Evolutionary conservation across 2,888 invertebrate genomes (phyloP), one percentile per base, ranked within the genome.

Genomic region (Perizoma flavofasciatum): DNA sequence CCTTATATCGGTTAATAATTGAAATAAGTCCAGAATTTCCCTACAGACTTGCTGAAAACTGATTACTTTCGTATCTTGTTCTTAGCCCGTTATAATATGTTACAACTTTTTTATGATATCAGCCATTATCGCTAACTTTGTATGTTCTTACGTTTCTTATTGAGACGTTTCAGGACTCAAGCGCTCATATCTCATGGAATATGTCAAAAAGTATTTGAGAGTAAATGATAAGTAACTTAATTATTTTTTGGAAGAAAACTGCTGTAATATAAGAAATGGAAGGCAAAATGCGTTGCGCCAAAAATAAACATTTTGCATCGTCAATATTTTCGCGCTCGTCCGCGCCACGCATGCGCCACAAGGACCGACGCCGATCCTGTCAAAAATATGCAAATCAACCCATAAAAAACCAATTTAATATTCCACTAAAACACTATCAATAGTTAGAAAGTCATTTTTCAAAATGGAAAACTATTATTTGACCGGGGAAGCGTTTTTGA

Each of bases 341-440:
- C 63, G 59, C 55, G 41, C 39, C 75, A 80, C 88, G 90, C 91
- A 91, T 90, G 91, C 91, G 89, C 74, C 63, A 63, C 67, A 67
- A 67, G 67, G 68, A 64, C 65, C 74, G 70, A 70, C 76, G 73
- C 80, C 70, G 71, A 73, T 77, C 73, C 86, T 88, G 91, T 90
- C 91, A 90, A 85, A 89, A 89, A 88, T 92, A 92, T 92, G 91
- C 89, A 89, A 92, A 92, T 92, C 88, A 85, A 83, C 85, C 85
- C 78, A 89, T 88, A 88, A 89, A 89, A 89, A 86, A 81, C 74
- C 81, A 77, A 85, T 81, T 85, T 83, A 83, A 74, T 74, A 74
- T 66, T 73, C 73, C 75, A 85, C 82, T 82, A 84, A 68, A 62
- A 59, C 78, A 75, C 74, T 72, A 81, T 78, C 72, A 70, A 69